phyloP scores from a whole-genome alignment of 1,140 invertebrate genomes.

The Dolichoris vasculosae region DNA sequence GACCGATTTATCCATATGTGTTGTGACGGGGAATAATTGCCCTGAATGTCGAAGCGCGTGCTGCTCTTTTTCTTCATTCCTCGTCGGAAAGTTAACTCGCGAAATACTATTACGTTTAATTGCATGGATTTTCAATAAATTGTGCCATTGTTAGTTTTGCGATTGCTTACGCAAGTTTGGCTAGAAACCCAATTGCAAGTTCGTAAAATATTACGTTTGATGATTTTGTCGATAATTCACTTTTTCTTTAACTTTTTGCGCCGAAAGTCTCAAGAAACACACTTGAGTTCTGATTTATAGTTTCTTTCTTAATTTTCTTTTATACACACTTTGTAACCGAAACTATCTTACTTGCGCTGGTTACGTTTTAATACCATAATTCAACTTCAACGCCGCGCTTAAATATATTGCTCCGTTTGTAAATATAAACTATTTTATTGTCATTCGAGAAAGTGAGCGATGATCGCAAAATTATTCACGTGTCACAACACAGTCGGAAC shows the following conservation, averaged over 20 bases:
- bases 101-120: too few species aligned
- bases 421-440: background rate
- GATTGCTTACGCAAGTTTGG: too few species aligned
- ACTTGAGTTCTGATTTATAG: background rate
- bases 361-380: background rate
- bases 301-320: background rate
- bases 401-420: background rate
- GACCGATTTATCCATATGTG: background rate
- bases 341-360: background rate
- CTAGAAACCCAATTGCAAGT: too few species aligned
- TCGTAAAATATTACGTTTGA: background rate
- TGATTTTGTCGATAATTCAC: background rate
- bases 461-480: background rate
- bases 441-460: background rate
- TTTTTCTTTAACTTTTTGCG: background rate
- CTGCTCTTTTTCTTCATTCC: background rate
- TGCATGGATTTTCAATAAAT: too few species aligned
- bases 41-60: too few species aligned
- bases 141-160: too few species aligned
- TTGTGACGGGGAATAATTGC: background rate
- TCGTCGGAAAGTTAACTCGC: too few species aligned
- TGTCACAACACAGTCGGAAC: background rate
- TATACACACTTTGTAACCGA: background rate
- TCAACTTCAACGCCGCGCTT: background rate
- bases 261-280: background rate